phyloP scores from a whole-genome alignment of 2,113 vertebrate species.

The Hippocampus abdominalis region DNA sequence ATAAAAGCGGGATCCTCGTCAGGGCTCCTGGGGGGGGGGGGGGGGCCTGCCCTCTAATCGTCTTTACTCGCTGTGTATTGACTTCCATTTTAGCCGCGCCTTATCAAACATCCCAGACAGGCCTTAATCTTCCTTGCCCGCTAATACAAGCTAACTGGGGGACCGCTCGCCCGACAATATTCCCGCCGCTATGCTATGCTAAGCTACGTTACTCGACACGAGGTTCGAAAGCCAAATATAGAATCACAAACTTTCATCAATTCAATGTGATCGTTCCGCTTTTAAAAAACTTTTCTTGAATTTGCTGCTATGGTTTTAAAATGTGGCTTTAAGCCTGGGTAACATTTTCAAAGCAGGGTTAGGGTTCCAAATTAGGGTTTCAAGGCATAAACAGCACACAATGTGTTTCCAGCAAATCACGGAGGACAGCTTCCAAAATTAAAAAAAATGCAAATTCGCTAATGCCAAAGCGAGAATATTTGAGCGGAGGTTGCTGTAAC shows the following conservation, averaged over 20 bases:
- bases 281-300: neutral
- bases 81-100: constrained; percentile 37
- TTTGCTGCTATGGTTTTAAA: neutral
- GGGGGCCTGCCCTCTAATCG: neutral
- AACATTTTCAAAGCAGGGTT: too few species aligned
- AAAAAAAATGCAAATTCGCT: too few species aligned
- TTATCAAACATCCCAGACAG: constrained; percentile 61
- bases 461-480: too few species aligned
- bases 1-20: constrained; percentile 22
- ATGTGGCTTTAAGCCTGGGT: too few species aligned
- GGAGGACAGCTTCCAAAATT: too few species aligned
- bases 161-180: constrained; percentile 38
- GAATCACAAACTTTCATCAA: neutral
- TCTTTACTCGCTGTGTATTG: constrained; percentile 45
- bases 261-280: neutral
- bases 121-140: constrained; percentile 61
- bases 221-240: neutral
- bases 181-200: constrained; percentile 1
- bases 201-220: neutral
- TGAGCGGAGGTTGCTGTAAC: too few species aligned
- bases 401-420: too few species aligned
- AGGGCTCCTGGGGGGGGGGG: constrained; percentile 14
- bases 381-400: too few species aligned
- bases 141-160: constrained; percentile 60
- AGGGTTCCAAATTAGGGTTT: too few species aligned